Evolutionary conservation across 2,888 invertebrate genomes (phyloP).

Genomic region (Gari tellinella): DNA sequence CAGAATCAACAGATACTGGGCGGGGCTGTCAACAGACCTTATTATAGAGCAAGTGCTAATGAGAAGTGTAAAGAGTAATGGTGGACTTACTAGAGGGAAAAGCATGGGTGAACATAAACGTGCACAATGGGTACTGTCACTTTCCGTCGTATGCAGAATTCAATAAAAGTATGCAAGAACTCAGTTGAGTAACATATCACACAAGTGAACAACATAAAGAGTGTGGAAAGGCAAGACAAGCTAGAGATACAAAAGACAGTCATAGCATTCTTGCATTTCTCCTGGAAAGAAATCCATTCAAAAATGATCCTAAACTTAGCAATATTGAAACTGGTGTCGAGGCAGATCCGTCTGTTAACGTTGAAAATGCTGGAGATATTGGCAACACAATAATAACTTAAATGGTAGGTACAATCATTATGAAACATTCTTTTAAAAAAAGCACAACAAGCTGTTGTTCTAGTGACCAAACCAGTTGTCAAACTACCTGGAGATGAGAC

Average conservation of each 20-base stretch:
- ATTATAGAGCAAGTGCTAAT: slow-evolving; percentile 69
- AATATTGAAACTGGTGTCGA: slow-evolving; percentile 55
- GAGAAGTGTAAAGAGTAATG: slow-evolving; percentile 60
- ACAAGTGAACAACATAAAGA: slow-evolving; percentile 32
- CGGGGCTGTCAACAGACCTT: slow-evolving; percentile 40
- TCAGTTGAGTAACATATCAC: slow-evolving; percentile 6
- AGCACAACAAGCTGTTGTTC: neutral
- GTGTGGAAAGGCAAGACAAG: neutral
- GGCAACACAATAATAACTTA: slow-evolving; percentile 32
- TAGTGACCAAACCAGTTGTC: neutral
- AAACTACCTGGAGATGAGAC: slow-evolving; percentile 8
- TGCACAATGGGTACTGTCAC: slow-evolving; percentile 23
- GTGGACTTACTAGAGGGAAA: slow-evolving; percentile 61
- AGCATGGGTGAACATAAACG: slow-evolving; percentile 59
- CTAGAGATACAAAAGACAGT: slow-evolving; percentile 6
- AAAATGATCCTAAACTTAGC: slow-evolving; percentile 18
- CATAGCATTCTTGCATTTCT: neutral
- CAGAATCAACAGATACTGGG: slow-evolving; percentile 24
- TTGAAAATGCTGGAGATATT: slow-evolving; percentile 44
- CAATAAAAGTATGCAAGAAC: slow-evolving; percentile 19
- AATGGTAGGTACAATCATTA: neutral
- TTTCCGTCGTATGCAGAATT: slow-evolving; percentile 7
- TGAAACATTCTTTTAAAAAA: slow-evolving; percentile 1
- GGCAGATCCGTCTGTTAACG: slow-evolving; percentile 49
- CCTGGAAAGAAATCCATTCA: slow-evolving; percentile 11